A percentile compares a stretch with the other conserved stretches of the same genome.
phyloP scores from a whole-genome alignment of 2,888 invertebrate genomes.

The Noctua janthina region DNA sequence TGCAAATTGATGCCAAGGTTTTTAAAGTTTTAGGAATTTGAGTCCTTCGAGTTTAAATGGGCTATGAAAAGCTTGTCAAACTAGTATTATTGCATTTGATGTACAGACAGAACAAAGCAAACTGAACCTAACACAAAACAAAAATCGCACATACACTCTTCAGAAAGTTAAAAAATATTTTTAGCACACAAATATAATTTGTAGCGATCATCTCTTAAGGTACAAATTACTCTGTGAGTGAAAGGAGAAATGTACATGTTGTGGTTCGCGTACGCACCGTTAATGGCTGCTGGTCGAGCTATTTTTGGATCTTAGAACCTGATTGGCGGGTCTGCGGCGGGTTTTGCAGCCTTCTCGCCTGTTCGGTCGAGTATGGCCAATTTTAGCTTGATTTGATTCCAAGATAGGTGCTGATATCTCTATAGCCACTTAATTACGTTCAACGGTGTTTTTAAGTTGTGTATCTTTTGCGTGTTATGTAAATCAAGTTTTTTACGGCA shows the following conservation, averaged over 20 bases:
- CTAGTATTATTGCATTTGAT: neutral
- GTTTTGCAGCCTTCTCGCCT: slow-evolving; percentile 73
- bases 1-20: neutral
- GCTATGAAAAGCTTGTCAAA: neutral
- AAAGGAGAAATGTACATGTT: slow-evolving; percentile 85
- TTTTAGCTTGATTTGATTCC: slow-evolving; percentile 66
- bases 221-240: slow-evolving; percentile 78
- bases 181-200: slow-evolving; percentile 64
- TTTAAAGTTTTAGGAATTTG: neutral
- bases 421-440: slow-evolving; percentile 23
- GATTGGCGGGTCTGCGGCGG: slow-evolving; percentile 74
- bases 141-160: slow-evolving; percentile 18
- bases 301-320: slow-evolving; percentile 84
- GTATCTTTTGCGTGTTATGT: neutral
- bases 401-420: slow-evolving; percentile 56
- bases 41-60: neutral
- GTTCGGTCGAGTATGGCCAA: slow-evolving; percentile 69
- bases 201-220: slow-evolving; percentile 67
- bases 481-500: neutral
- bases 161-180: slow-evolving; percentile 52
- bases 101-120: neutral
- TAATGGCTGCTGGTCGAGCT: slow-evolving; percentile 75
- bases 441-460: slow-evolving; percentile 21
- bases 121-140: neutral
- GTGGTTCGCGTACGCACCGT: slow-evolving; percentile 80